A percentile compares a stretch with the other conserved stretches of the same genome.
Conservation (phyloP, 2,888 invertebrate species). For the Ptychoptera contaminata region DNA sequence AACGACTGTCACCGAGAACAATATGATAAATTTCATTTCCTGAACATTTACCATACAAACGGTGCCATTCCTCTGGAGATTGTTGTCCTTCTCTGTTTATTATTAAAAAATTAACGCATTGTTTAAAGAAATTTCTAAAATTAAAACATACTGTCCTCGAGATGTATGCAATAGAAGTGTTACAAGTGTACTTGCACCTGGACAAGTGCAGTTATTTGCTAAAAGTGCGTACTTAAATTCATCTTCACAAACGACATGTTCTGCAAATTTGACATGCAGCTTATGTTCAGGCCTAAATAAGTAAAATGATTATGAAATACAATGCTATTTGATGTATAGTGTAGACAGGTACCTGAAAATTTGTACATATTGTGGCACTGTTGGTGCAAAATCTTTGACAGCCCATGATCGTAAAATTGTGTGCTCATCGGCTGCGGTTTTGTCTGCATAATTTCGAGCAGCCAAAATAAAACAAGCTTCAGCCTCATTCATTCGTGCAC, state of each 20-base stretch:
- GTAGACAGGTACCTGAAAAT: constrained; percentile 47
- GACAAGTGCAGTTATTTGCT: constrained; percentile 97
- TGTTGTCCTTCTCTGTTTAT: constrained; percentile 29
- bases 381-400: constrained; percentile 94
- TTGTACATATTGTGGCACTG: constrained; percentile 93
- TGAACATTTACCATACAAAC: constrained; percentile 94
- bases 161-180: constrained; percentile 92
- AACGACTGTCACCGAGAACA: constrained; percentile 81
- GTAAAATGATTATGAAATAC: neutral
- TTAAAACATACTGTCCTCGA: constrained; percentile 79
- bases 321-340: neutral
- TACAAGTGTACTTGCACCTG: constrained; percentile 94
- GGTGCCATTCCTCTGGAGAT: constrained; percentile 89
- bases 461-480: constrained; percentile 95
- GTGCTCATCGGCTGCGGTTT: constrained; percentile 80
- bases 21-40: constrained; percentile 99
- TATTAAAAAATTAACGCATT: too few relatives aligned
- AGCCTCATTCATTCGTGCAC: constrained; percentile 94
- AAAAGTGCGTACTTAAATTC: constrained; percentile 96
- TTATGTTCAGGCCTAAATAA: constrained; percentile 82
- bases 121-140: too few relatives aligned
- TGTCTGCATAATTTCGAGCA: constrained; percentile 90
- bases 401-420: constrained; percentile 86
- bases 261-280: constrained; percentile 96
- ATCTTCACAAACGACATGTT: constrained; percentile 96